Conservation (phyloP, 2,888 invertebrate species). For the Amblyjoppa fuscipennis region DNA sequence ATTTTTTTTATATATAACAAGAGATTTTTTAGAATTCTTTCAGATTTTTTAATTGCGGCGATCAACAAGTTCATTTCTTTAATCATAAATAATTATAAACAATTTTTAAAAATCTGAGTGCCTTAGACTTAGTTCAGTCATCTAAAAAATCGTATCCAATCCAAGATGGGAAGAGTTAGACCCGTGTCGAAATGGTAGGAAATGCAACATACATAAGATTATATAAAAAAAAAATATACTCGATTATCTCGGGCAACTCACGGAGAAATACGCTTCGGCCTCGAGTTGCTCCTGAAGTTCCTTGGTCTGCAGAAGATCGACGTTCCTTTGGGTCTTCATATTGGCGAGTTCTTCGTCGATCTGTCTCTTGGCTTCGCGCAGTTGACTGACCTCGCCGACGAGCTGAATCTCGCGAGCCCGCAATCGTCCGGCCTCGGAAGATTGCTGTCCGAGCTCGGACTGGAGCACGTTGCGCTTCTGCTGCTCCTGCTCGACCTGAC, state of each 20-base stretch:
- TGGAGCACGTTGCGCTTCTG: conserved; percentile 93
- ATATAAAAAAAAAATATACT: neutral
- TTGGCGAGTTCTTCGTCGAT: conserved; percentile 92
- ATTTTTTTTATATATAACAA: too few relatives aligned
- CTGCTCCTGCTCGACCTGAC: conserved; percentile 96
- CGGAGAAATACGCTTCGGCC: conserved; percentile 97
- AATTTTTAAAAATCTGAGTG: too few relatives aligned
- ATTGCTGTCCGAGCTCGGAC: conserved; percentile 91
- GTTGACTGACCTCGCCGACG: conserved; percentile 89
- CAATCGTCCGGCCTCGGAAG: conserved; percentile 90
- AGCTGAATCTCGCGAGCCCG: conserved; percentile 91
- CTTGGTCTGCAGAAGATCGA: conserved; percentile 92
- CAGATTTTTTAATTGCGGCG: too few relatives aligned
- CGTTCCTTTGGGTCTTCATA: conserved; percentile 89
- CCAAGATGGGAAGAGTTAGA: too few relatives aligned
- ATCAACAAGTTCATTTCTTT: too few relatives aligned
- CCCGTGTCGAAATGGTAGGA: too few relatives aligned
- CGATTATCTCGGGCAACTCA: conserved; percentile 79
- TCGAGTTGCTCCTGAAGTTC: conserved; percentile 98
- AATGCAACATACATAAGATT: too few relatives aligned
- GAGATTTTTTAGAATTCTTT: too few relatives aligned
- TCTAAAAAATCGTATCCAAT: too few relatives aligned
- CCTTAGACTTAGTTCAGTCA: too few relatives aligned
- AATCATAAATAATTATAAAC: too few relatives aligned
- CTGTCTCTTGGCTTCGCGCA: conserved; percentile 89